Evolutionary conservation across 2,797 vertebrate species (phyloP).

Genomic region (Echiichthys vipera): DNA sequence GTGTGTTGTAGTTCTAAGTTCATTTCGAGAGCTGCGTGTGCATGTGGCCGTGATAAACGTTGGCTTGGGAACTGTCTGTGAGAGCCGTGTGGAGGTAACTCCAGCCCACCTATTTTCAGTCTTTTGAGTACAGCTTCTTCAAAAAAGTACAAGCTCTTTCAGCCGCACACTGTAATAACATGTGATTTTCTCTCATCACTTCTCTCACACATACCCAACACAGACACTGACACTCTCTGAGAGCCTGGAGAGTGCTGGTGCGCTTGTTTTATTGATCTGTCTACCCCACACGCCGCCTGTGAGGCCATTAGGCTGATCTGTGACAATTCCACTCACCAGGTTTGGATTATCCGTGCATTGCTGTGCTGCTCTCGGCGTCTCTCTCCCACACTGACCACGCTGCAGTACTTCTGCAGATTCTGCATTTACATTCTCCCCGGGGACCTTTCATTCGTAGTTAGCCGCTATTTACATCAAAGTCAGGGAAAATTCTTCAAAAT

Average conservation of each 20-base stretch:
- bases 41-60: too few relatives aligned
- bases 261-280: constrained; percentile 39
- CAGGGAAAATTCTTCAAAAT: constrained; percentile 13
- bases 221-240: background rate
- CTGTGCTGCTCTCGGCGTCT: background rate
- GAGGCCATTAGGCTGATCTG: constrained; percentile 31
- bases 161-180: background rate
- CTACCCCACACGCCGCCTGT: constrained; percentile 6
- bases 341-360: background rate
- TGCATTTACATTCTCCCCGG: constrained; percentile 20
- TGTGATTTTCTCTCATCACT: background rate
- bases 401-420: constrained; percentile 7
- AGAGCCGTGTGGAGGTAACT: too few relatives aligned
- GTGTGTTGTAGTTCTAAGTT: too few relatives aligned
- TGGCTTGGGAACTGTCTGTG: too few relatives aligned
- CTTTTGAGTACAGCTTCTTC: too few relatives aligned
- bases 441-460: constrained; percentile 19
- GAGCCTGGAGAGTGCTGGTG: constrained; percentile 20
- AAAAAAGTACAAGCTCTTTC: background rate
- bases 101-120: too few relatives aligned
- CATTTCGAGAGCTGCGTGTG: too few relatives aligned
- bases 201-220: background rate
- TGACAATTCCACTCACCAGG: background rate
- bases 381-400: background rate
- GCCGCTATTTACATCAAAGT: constrained; percentile 43